Percentiles rank a stretch among this genome's conserved stretches.
phyloP scores from a whole-genome alignment of 2,113 vertebrate genomes.

The Indri indri region DNA sequence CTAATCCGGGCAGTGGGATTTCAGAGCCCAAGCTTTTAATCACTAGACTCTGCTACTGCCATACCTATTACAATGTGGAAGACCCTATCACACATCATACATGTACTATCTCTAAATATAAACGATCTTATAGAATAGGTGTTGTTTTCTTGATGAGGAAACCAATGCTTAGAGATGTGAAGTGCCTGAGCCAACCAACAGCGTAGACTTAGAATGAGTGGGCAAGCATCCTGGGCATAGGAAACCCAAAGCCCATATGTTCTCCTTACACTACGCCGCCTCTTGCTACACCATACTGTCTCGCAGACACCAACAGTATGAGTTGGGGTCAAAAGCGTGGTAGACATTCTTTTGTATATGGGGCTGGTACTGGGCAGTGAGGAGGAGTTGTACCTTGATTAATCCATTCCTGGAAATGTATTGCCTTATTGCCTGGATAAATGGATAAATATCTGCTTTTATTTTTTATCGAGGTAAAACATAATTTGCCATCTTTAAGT shows the following conservation, averaged over 20 bases:
- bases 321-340: background rate
- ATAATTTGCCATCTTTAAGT: too few species aligned
- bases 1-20: background rate
- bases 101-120: background rate
- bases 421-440: background rate
- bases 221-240: rapidly evolving
- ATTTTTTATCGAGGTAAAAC: too few species aligned
- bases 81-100: background rate
- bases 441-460: background rate
- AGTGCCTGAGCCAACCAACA: background rate
- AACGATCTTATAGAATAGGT: background rate
- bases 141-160: background rate
- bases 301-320: background rate
- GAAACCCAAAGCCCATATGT: background rate
- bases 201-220: background rate
- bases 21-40: background rate
- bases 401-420: background rate
- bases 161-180: background rate
- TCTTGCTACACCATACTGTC: background rate
- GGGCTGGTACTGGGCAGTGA: background rate
- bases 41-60: background rate
- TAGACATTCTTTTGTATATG: background rate
- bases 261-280: background rate
- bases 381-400: background rate
- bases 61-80: background rate